These are phyloP conservation scores for Lottia gigantea DNA, from an alignment of 2,888 invertebrate species.

Conservation along the genomic window DNA sequence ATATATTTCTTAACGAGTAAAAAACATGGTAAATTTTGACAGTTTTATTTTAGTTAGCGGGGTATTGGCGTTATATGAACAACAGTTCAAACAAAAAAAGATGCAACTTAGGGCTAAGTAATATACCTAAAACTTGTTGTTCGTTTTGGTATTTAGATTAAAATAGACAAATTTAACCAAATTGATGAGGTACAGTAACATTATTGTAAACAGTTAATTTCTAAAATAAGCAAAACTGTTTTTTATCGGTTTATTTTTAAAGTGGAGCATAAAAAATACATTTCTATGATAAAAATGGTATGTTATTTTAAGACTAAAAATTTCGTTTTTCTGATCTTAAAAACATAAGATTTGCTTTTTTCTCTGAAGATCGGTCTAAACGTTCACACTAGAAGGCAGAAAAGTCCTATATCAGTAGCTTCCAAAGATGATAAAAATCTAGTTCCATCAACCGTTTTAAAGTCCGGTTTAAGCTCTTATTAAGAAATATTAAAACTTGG, in stretches of 20 bases:
- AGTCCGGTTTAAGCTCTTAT: no score
- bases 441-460: no score
- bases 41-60: neutral
- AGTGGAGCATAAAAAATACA: no score
- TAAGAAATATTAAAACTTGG: no score
- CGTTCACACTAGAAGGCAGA: no score
- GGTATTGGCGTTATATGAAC: neutral
- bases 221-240: neutral
- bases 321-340: no score
- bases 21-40: neutral
- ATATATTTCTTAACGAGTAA: neutral
- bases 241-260: neutral
- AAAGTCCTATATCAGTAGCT: no score
- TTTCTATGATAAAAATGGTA: no score
- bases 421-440: no score
- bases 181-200: slow-evolving; percentile 1
- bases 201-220: neutral
- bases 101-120: neutral
- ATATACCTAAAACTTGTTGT: neutral
- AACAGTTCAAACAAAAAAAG: slow-evolving; percentile 1
- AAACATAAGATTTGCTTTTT: no score
- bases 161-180: neutral
- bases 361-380: no score
- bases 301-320: no score
- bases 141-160: neutral